These are phyloP conservation scores for Abscondita cerata DNA, from an alignment of 2,888 invertebrate genomes.

Conservation along the genomic window DNA sequence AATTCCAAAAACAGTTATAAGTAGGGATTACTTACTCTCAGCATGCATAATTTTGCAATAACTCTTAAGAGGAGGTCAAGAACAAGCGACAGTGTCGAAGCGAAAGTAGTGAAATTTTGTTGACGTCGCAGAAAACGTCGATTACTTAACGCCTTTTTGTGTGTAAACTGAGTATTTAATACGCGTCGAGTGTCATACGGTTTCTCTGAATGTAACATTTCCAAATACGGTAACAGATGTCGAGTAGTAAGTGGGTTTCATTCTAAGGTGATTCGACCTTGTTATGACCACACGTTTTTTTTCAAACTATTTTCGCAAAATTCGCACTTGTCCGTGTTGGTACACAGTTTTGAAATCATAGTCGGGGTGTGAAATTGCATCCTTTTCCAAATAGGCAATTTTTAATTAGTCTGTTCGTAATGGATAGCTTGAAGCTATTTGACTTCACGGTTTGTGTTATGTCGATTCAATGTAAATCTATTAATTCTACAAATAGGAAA, in stretches of 20 bases:
- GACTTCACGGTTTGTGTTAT: slow-evolving; percentile 10
- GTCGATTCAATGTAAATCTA: slow-evolving; percentile 19
- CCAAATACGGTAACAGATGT: slow-evolving; percentile 46
- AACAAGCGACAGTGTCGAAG: background rate
- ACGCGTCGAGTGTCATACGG: slow-evolving; percentile 27
- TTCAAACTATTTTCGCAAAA: slow-evolving; percentile 8
- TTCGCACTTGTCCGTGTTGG: too few species aligned
- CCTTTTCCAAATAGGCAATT: slow-evolving; percentile 9
- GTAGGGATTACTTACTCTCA: background rate
- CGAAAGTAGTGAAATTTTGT: slow-evolving; percentile 1
- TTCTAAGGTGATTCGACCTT: slow-evolving; percentile 37
- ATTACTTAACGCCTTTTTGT: slow-evolving; percentile 9
- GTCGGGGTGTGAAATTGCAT: slow-evolving; percentile 4
- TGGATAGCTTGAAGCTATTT: background rate
- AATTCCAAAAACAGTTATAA: too few species aligned
- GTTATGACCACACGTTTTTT: slow-evolving; percentile 35
- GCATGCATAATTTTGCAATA: background rate
- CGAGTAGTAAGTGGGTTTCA: slow-evolving; percentile 41
- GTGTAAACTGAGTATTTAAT: slow-evolving; percentile 13
- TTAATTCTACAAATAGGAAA: slow-evolving; percentile 29
- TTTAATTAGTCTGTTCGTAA: slow-evolving; percentile 7
- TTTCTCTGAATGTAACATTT: slow-evolving; percentile 32
- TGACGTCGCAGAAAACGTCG: background rate
- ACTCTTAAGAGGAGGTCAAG: background rate
- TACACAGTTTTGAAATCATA: slow-evolving; percentile 5